A percentile compares a stretch with the other conserved stretches of the same genome.
phyloP scores from a whole-genome alignment of 2,113 vertebrate species.

The Romanogobio albipinnatus region DNA sequence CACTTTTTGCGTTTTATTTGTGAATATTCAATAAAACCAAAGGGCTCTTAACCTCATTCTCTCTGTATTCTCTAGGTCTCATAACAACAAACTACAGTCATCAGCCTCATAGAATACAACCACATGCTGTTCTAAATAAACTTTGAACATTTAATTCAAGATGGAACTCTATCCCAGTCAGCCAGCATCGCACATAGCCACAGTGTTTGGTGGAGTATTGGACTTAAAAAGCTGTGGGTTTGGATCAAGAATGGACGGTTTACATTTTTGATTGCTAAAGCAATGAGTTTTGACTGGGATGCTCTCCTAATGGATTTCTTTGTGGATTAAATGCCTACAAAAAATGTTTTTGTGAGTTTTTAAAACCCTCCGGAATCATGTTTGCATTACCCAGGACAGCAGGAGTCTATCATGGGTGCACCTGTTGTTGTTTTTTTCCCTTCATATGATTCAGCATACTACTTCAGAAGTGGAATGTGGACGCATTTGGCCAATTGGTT shows the following conservation, averaged over 20 bases:
- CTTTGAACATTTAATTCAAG: constrained; percentile 76
- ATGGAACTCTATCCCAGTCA: constrained; percentile 59
- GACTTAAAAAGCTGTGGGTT: constrained; percentile 22
- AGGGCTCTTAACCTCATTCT: constrained; percentile 85
- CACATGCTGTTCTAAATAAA: constrained; percentile 67
- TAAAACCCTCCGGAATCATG: constrained; percentile 39
- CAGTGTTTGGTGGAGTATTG: constrained; percentile 37
- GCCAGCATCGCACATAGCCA: constrained; percentile 54
- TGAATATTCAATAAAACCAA: constrained; percentile 57
- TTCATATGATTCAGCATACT: constrained; percentile 42
- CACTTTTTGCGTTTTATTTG: constrained; percentile 44
- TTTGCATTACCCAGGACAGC: constrained; percentile 50
- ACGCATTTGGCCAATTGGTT: constrained; percentile 22
- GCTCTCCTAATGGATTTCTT: background rate
- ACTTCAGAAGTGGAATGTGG: constrained; percentile 32
- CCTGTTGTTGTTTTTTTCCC: constrained; percentile 29
- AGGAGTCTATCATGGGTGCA: constrained; percentile 40
- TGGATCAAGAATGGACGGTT: constrained; percentile 39
- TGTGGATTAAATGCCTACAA: constrained; percentile 25
- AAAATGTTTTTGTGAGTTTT: constrained; percentile 42
- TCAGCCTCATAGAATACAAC: constrained; percentile 91
- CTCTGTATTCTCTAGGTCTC: constrained; percentile 94
- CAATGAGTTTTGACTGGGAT: constrained; percentile 55
- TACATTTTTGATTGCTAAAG: constrained; percentile 55
- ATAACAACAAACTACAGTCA: constrained; percentile 99